Conservation (phyloP, 2,888 invertebrate genomes). For the Cryptocheilus praepositus region DNA sequence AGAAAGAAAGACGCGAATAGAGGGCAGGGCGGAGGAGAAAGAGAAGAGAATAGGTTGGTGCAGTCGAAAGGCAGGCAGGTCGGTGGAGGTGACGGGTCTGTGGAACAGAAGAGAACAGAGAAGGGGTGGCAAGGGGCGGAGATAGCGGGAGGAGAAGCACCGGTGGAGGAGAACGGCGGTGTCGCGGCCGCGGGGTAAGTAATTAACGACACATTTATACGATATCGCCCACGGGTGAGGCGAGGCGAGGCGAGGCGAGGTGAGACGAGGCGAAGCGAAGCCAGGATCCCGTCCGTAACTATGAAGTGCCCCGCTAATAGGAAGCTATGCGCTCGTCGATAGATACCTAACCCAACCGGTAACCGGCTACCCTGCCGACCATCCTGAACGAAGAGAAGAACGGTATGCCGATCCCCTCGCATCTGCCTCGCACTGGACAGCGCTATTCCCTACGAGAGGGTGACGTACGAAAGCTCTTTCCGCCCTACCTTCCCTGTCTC, state of each 20-base stretch:
- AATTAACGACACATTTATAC: conserved; percentile 74
- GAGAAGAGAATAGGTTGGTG: conserved; percentile 44
- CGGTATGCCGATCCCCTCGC: conserved; percentile 9
- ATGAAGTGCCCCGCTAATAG: conserved; percentile 69
- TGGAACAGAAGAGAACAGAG: conserved; percentile 38
- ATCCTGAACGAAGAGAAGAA: conserved; percentile 32
- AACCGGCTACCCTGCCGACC: conserved; percentile 37
- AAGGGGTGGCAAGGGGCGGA: conserved; percentile 27
- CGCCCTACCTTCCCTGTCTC: background rate
- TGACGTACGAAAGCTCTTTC: conserved; percentile 10
- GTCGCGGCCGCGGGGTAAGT: conserved; percentile 70
- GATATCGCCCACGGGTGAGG: conserved; percentile 66
- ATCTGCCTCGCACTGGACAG: conserved; percentile 1
- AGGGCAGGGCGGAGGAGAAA: conserved; percentile 20
- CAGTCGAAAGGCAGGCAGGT: conserved; percentile 54
- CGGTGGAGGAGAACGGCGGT: conserved; percentile 56
- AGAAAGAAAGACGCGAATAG: conserved; percentile 11
- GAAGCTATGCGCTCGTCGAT: conserved; percentile 70
- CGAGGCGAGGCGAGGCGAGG: conserved; percentile 31
- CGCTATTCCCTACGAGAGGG: conserved; percentile 4
- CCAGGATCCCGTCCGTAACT: conserved; percentile 60
- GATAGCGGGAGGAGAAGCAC: conserved; percentile 37
- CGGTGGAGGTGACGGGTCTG: conserved; percentile 54
- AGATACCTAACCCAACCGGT: conserved; percentile 60
- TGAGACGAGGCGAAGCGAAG: conserved; percentile 47